Evolutionary conservation across 2,888 invertebrate genomes (phyloP), one percentile per base, ranked within the genome.

Genomic region (Eupithecia dodoneata): DNA sequence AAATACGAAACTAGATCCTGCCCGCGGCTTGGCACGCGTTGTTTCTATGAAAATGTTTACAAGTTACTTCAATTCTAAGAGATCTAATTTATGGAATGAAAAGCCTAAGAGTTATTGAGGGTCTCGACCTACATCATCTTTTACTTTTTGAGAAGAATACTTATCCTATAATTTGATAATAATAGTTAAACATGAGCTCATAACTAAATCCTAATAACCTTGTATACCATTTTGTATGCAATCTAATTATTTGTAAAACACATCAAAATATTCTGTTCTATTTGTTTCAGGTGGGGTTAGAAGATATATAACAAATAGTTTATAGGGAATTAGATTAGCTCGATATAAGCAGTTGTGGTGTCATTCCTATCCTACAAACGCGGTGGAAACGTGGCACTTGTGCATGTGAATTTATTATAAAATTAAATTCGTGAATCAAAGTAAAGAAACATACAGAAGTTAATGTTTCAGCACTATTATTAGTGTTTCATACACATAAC

Each of bases 271-370:
- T 63, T 63, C 4, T 63, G 30, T 30, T 18, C 30, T 0, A 4
- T 65, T 74, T 67, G 12, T 86, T 84, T 49, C 94, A 96, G 96
- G 92, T 95, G 89, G 95, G 92, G 84, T 91, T 95, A 85, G 94
- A 93, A 91, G 94, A 95, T 87, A 96, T 96, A 94, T 96, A 96
- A 96, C 95, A 93, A 86, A 84, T 76, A 72, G 82, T 80, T 71
- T 52, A 83, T 87, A 30, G 49, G 47, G 5, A 42, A 47, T 12
- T 70, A 70, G 45, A 47, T 70, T n/a, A 85, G 85, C 82, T 83
- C 84, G 86, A 81, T 86, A 83, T 85, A 86, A 87, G 86, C 86
- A 87, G 87, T 86, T 86, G 85, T 87, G 86, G 87, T 87, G 85
- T 88, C 87, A 90, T 88, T 89, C 90, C 88, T 87, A 84, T 79